phyloP scores from a whole-genome alignment of 2,797 vertebrate genomes.

The Buphagus erythrorhynchus region DNA sequence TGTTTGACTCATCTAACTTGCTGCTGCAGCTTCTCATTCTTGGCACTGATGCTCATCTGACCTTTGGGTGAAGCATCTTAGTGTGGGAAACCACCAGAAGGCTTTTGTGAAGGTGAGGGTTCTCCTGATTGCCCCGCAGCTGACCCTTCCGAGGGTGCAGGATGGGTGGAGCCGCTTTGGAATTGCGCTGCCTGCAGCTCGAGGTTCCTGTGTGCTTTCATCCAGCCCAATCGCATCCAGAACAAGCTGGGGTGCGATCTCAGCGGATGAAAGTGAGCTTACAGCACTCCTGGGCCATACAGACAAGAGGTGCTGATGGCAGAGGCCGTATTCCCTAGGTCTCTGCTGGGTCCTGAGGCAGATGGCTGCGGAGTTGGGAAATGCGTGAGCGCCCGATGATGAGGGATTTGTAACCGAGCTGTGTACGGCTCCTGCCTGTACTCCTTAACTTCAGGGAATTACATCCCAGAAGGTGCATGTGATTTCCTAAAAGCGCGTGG shows the following conservation, averaged over 20 bases:
- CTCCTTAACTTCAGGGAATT: neutral
- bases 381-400: rapidly evolving
- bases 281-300: rapidly evolving
- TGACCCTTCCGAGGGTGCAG: rapidly evolving
- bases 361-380: neutral
- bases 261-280: neutral
- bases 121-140: neutral
- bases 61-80: neutral
- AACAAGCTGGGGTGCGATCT: neutral
- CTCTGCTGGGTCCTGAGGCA: rapidly evolving
- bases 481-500: neutral
- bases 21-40: neutral
- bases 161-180: neutral
- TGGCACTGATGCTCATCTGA: neutral
- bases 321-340: neutral
- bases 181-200: rapidly evolving
- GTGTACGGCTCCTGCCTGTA: neutral
- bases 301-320: neutral
- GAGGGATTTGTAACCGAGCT: neutral
- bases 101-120: neutral
- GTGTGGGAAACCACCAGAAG: neutral
- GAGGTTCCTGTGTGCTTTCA: rapidly evolving
- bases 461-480: neutral
- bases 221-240: rapidly evolving
- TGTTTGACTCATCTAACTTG: neutral